A percentile compares a stretch with the other conserved stretches of the same genome.
These are phyloP conservation scores for Agriotes lineatus DNA, from an alignment of 2,888 invertebrate genomes.

Conservation along the genomic window DNA sequence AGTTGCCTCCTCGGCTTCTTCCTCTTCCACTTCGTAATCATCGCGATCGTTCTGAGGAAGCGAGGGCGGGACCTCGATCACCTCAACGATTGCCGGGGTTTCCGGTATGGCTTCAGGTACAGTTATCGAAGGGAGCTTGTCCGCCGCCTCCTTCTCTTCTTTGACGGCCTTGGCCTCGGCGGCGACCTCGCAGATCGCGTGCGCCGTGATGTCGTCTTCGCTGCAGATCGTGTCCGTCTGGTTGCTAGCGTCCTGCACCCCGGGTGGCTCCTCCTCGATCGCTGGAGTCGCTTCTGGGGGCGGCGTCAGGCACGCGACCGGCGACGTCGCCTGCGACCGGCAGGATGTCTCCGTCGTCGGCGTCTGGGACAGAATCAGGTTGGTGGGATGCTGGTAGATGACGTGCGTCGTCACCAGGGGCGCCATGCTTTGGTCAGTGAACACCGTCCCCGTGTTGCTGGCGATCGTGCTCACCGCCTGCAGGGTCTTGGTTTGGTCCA, in stretches of 20 bases:
- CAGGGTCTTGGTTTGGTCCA: slow-evolving; percentile 65
- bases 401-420: slow-evolving; percentile 71
- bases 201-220: slow-evolving; percentile 72
- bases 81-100: slow-evolving; percentile 18
- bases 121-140: slow-evolving; percentile 27
- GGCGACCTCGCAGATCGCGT: slow-evolving; percentile 40
- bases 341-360: slow-evolving; percentile 60
- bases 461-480: slow-evolving; percentile 62
- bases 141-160: slow-evolving; percentile 29
- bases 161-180: slow-evolving; percentile 36
- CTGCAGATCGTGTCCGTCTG: slow-evolving; percentile 83
- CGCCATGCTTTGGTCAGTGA: slow-evolving; percentile 68
- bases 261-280: slow-evolving; percentile 68
- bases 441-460: slow-evolving; percentile 61
- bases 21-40: background rate
- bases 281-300: slow-evolving; percentile 67
- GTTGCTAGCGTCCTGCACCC: slow-evolving; percentile 86
- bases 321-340: slow-evolving; percentile 66
- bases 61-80: background rate
- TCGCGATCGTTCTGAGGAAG: background rate
- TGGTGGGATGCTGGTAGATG: slow-evolving; percentile 68
- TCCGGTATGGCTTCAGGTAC: slow-evolving; percentile 48
- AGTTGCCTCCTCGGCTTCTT: background rate
- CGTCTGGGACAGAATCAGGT: slow-evolving; percentile 62
- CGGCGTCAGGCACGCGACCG: slow-evolving; percentile 72